A percentile compares a stretch with the other conserved stretches of the same genome.
phyloP scores from a whole-genome alignment of 2,888 invertebrate species.

The Cactoblastis cactorum region DNA sequence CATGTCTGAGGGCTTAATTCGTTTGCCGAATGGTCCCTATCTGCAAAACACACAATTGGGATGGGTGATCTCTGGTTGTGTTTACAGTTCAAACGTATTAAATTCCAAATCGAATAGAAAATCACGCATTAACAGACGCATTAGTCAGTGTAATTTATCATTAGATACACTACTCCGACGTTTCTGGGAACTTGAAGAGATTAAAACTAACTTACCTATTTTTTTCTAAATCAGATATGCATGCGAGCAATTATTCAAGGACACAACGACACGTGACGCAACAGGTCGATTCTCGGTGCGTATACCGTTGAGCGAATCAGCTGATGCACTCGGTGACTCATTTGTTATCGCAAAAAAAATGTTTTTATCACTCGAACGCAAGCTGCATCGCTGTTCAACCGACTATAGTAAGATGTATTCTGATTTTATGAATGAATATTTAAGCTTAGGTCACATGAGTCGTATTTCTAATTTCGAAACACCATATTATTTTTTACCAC shows the following conservation, averaged over 20 bases:
- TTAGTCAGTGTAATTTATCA: neutral
- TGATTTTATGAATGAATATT: slow-evolving; percentile 23
- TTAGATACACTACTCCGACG: slow-evolving; percentile 18
- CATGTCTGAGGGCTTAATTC: neutral
- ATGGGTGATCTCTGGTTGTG: slow-evolving; percentile 25
- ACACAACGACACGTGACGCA: too few species aligned
- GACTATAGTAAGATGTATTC: slow-evolving; percentile 14
- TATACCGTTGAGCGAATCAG: slow-evolving; percentile 18
- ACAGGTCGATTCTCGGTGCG: slow-evolving; percentile 7
- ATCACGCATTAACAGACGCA: too few species aligned
- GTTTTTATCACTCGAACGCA: slow-evolving; percentile 19
- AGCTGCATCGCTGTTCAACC: slow-evolving; percentile 8
- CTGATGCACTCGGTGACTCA: slow-evolving; percentile 3
- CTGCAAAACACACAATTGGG: slow-evolving; percentile 25
- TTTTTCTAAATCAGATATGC: too few species aligned
- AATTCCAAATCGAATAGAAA: neutral
- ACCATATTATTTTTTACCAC: slow-evolving; percentile 23
- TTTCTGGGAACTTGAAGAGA: slow-evolving; percentile 26
- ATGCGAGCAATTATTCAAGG: too few species aligned
- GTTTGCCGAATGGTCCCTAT: slow-evolving; percentile 22
- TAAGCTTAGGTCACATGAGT: slow-evolving; percentile 22
- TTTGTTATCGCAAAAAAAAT: slow-evolving; percentile 12
- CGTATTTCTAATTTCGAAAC: slow-evolving; percentile 8
- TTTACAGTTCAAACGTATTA: slow-evolving; percentile 1
- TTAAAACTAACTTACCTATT: slow-evolving; percentile 5